A percentile compares a stretch with the other conserved stretches of the same genome.
Conservation (phyloP, 2,888 invertebrate species). For the Andrena haemorrhoa region DNA sequence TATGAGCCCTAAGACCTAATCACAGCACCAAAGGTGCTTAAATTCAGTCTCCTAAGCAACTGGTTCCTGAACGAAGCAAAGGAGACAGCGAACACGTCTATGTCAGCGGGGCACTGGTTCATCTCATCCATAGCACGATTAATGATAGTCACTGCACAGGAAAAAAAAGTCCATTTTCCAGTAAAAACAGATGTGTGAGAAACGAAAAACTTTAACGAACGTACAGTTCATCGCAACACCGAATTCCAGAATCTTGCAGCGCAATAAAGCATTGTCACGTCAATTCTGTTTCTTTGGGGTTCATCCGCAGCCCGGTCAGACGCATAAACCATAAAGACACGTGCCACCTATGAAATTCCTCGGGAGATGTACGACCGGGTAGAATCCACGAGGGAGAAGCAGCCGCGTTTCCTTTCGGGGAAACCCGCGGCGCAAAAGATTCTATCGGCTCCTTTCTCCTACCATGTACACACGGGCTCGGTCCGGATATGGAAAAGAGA, state of each 20-base stretch:
- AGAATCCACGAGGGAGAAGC: constrained; percentile 57
- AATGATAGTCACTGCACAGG: too few relatives aligned
- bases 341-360: constrained; percentile 70
- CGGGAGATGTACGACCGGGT: constrained; percentile 57
- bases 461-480: constrained; percentile 24
- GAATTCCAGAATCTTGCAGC: constrained; percentile 52
- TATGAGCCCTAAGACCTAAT: too few relatives aligned
- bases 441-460: constrained; percentile 44
- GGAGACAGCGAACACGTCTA: too few relatives aligned
- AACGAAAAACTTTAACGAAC: constrained; percentile 15
- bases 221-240: constrained; percentile 53
- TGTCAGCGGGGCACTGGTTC: too few relatives aligned
- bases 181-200: background rate
- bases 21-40: too few relatives aligned
- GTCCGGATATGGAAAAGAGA: constrained; percentile 36
- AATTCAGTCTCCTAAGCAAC: too few relatives aligned
- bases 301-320: constrained; percentile 69
- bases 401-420: constrained; percentile 58
- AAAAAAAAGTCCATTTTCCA: background rate
- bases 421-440: constrained; percentile 53
- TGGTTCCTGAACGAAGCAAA: too few relatives aligned
- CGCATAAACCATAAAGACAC: constrained; percentile 79
- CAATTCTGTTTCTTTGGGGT: constrained; percentile 64
- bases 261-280: constrained; percentile 70
- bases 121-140: too few relatives aligned